A percentile compares a stretch with the other conserved stretches of the same genome.
These are phyloP conservation scores for Napeogenes inachia DNA, from an alignment of 2,888 invertebrate genomes.

Conservation along the genomic window DNA sequence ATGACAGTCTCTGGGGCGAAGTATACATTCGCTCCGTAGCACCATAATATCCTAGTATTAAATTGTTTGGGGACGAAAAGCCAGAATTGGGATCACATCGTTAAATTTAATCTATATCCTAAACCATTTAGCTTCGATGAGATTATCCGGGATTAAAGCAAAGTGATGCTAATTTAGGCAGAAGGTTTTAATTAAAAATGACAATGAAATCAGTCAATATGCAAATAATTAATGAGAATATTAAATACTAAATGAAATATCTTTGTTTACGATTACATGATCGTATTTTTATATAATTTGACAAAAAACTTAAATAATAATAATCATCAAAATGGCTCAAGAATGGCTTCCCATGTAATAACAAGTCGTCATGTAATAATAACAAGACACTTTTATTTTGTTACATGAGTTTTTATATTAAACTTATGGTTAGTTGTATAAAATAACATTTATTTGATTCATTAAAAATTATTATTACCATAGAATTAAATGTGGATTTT, in stretches of 20 bases:
- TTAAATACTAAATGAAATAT: not conserved
- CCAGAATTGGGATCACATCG: constrained; percentile 60
- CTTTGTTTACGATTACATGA: not conserved
- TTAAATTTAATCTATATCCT: constrained; percentile 68
- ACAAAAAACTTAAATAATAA: too few relatives aligned
- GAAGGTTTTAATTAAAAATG: constrained; percentile 30
- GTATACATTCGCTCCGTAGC: constrained; percentile 19
- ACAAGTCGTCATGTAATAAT: too few relatives aligned
- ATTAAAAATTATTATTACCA: too few relatives aligned
- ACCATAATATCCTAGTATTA: constrained; percentile 33
- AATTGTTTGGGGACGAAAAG: constrained; percentile 34
- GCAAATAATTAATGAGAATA: not conserved
- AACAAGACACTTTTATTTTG: too few relatives aligned
- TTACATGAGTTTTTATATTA: too few relatives aligned
- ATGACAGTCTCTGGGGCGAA: constrained; percentile 19
- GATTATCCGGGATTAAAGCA: constrained; percentile 60
- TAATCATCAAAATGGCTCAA: too few relatives aligned
- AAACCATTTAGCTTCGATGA: constrained; percentile 48
- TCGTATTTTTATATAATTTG: too few relatives aligned
- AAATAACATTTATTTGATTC: too few relatives aligned
- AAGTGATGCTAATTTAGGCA: constrained; percentile 59
- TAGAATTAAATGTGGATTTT: too few relatives aligned
- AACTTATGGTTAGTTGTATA: too few relatives aligned
- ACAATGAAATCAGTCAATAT: constrained; percentile 23
- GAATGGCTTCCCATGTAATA: too few relatives aligned